Evolutionary conservation across 2,113 vertebrate species (phyloP).

Genomic region (Forbesichthys agassizii): DNA sequence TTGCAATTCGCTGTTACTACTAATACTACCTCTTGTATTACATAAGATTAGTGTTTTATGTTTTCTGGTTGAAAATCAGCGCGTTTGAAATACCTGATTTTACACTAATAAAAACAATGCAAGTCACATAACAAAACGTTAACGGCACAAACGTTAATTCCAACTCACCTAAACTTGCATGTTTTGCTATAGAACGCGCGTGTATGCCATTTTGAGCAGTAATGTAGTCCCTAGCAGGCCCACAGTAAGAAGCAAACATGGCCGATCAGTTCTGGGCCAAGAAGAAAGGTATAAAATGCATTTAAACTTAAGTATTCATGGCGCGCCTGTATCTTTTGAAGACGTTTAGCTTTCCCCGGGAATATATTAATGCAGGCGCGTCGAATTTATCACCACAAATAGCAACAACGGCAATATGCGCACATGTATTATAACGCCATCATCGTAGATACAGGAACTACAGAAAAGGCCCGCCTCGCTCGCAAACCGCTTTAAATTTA

Average conservation of each 20-base stretch:
- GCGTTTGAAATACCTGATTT: too few relatives aligned
- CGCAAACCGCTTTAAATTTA: conserved; percentile 12
- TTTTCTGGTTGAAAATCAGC: too few relatives aligned
- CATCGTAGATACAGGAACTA: conserved; percentile 37
- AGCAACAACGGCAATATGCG: accelerated
- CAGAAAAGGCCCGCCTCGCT: conserved; percentile 39
- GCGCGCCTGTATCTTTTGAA: not conserved
- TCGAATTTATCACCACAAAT: not conserved
- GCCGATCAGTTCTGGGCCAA: conserved; percentile 39
- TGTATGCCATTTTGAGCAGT: conserved; percentile 55
- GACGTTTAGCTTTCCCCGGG: not conserved
- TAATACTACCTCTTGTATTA: too few relatives aligned
- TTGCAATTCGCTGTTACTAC: too few relatives aligned
- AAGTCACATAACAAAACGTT: not conserved
- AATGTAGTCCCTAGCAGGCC: conserved; percentile 31
- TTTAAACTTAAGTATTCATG: not conserved
- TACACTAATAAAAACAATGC: too few relatives aligned
- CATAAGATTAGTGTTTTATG: too few relatives aligned
- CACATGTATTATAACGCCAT: not conserved
- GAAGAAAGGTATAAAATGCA: not conserved
- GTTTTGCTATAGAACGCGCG: conserved; percentile 35
- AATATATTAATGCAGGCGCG: accelerated
- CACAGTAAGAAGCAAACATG: conserved; percentile 56
- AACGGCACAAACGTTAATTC: not conserved
- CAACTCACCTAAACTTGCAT: not conserved